A percentile compares a stretch with the other conserved stretches of the same genome.
Evolutionary conservation across 2,113 vertebrate species (phyloP).

Genomic region (Monopterus albus): DNA sequence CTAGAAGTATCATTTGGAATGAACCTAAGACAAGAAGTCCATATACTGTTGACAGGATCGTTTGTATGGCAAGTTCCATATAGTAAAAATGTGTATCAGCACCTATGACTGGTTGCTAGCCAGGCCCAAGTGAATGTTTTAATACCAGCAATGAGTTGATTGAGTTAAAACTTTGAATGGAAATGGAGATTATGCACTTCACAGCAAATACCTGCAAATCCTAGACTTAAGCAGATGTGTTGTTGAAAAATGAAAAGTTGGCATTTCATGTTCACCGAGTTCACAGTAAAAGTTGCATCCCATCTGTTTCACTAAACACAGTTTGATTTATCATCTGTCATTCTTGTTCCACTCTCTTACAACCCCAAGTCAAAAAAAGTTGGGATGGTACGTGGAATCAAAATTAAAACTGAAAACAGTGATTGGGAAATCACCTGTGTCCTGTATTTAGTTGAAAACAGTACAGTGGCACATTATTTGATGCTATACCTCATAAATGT

Average conservation of each 20-base stretch:
- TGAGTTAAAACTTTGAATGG: not conserved
- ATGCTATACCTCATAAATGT: too few relatives aligned
- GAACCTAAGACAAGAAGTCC: not conserved
- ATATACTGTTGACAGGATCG: not conserved
- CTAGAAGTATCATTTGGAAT: not conserved
- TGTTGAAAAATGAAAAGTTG: conserved; percentile 31
- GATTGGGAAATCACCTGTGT: too few relatives aligned
- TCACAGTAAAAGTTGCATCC: conserved; percentile 34
- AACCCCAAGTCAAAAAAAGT: too few relatives aligned
- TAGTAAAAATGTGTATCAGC: not conserved
- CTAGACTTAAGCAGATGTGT: conserved; percentile 36
- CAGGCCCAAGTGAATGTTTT: not conserved
- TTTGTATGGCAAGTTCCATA: not conserved
- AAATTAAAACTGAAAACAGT: too few relatives aligned
- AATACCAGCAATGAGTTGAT: not conserved
- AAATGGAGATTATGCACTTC: not conserved
- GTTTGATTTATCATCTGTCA: conserved; percentile 53
- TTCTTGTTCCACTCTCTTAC: not conserved
- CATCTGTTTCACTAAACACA: conserved; percentile 51
- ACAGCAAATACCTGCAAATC: not conserved
- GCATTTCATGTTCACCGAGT: conserved; percentile 34
- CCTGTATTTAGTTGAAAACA: too few relatives aligned
- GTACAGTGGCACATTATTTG: too few relatives aligned
- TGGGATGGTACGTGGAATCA: too few relatives aligned
- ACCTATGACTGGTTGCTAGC: conserved; percentile 1